Evolutionary conservation across 2,113 vertebrate species (phyloP).

Genomic region (Stigmatopora argus): DNA sequence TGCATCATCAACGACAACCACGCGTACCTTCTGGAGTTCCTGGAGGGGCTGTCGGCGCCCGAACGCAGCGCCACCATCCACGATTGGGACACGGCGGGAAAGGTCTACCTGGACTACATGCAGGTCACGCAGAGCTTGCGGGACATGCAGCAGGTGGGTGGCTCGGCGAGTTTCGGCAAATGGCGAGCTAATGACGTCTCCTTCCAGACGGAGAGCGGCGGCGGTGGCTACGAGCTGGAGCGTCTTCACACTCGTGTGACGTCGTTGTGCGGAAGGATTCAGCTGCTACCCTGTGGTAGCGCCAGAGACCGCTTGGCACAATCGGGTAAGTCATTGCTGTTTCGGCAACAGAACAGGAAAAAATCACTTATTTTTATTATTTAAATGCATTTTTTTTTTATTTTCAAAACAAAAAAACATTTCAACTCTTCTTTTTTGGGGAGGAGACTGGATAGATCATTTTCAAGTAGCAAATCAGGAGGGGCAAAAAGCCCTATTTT

Average conservation of each 20-base stretch:
- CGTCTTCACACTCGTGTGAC: conserved; percentile 80
- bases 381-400: neutral
- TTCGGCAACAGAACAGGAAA: neutral
- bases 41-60: conserved; percentile 81
- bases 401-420: too few species aligned
- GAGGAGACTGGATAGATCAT: too few species aligned
- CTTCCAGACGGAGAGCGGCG: conserved; percentile 73
- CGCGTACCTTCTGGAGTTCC: conserved; percentile 84
- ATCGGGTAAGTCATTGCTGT: conserved; percentile 73
- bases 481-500: too few species aligned
- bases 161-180: neutral
- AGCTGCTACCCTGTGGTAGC: conserved; percentile 79
- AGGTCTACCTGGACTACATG: conserved; percentile 94
- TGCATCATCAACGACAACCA: conserved; percentile 95
- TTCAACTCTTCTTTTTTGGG: too few species aligned
- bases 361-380: too few species aligned
- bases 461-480: too few species aligned
- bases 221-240: conserved; percentile 80
- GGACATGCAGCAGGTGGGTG: conserved; percentile 76
- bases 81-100: conserved; percentile 87
- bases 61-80: conserved; percentile 82
- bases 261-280: conserved; percentile 84
- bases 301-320: conserved; percentile 89
- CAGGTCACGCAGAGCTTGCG: conserved; percentile 79
- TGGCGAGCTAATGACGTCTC: neutral